A percentile compares a stretch with the other conserved stretches of the same genome.
Evolutionary conservation across 2,888 invertebrate genomes (phyloP).

Genomic region (Pyrrhia umbra): DNA sequence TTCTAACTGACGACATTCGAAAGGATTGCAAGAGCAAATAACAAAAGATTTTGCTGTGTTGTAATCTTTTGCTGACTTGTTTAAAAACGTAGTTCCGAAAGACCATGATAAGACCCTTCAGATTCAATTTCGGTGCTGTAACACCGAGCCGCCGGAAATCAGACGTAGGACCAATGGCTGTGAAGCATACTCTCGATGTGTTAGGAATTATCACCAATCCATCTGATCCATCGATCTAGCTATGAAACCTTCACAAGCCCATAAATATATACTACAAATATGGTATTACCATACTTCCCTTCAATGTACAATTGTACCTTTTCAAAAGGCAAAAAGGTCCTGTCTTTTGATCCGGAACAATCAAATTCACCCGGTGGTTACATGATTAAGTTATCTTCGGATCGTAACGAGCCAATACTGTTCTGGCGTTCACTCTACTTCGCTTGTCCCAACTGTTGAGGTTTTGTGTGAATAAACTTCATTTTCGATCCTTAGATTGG

Average conservation of each 20-base stretch:
- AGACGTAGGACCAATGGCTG: no score
- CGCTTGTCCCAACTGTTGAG: not conserved
- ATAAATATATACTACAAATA: not conserved
- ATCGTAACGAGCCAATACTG: not conserved
- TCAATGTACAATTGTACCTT: no score
- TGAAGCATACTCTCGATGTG: no score
- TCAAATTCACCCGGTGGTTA: not conserved
- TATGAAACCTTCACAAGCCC: not conserved
- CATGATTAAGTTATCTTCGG: not conserved
- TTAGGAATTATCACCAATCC: no score
- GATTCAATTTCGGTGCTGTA: no score
- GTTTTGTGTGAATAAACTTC: not conserved
- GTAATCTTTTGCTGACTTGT: not conserved
- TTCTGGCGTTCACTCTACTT: no score
- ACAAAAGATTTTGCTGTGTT: not conserved
- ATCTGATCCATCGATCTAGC: not conserved
- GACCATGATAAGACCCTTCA: no score
- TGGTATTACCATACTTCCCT: not conserved
- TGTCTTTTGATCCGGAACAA: not conserved
- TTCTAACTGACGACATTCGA: not conserved
- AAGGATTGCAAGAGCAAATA: not conserved
- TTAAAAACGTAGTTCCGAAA: no score
- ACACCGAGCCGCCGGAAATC: no score
- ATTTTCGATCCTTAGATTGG: no score
- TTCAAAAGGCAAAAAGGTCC: not conserved